A percentile compares a stretch with the other conserved stretches of the same genome.
Evolutionary conservation across 2,797 vertebrate genomes (phyloP).

Genomic region (Halcyon chelicuti): DNA sequence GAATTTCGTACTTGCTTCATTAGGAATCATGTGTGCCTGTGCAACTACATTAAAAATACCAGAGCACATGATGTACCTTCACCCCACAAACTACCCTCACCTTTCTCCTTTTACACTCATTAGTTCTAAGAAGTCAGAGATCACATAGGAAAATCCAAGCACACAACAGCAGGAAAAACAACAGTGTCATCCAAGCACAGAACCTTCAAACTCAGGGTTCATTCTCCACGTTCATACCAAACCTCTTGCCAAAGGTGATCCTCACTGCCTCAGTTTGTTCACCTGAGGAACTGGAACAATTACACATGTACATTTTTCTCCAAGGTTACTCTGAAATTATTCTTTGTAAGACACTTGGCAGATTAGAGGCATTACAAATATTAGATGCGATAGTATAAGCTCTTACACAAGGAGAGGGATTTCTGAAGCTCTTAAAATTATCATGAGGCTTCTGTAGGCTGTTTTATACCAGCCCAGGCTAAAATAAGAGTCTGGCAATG

Average conservation of each 20-base stretch:
- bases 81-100: too few relatives aligned
- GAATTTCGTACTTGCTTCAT: neutral
- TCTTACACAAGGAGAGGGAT: slow-evolving; percentile 4
- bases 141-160: neutral
- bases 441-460: neutral
- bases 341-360: neutral
- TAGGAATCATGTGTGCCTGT: neutral
- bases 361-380: slow-evolving; percentile 35
- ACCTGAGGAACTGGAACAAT: neutral
- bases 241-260: neutral
- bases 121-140: neutral
- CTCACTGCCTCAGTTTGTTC: neutral
- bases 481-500: neutral
- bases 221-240: neutral
- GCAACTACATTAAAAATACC: neutral
- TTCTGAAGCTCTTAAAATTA: slow-evolving; percentile 28
- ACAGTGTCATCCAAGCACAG: neutral
- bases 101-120: neutral
- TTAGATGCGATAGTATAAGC: neutral
- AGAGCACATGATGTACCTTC: neutral
- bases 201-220: neutral
- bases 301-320: neutral
- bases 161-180: neutral
- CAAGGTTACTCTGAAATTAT: neutral
- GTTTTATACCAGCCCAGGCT: neutral